Evolutionary conservation across 1,140 invertebrate species (phyloP).

Genomic region (Trichoplusia ni): DNA sequence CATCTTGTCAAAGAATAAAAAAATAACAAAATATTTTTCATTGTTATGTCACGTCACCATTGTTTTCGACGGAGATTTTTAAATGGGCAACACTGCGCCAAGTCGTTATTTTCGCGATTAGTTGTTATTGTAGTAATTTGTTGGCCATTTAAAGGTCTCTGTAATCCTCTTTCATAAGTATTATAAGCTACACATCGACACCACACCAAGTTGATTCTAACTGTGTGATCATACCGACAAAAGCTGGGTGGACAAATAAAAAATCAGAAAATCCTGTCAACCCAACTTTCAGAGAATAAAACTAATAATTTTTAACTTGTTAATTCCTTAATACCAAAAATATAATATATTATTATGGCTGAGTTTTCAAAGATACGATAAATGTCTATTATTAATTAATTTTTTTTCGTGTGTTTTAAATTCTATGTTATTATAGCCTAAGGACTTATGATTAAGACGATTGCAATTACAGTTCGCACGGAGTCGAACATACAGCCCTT

Average conservation of each 20-base stretch:
- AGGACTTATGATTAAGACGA: conserved; percentile 71
- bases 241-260: conserved; percentile 60
- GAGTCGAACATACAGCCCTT: conserved; percentile 46
- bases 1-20: conserved; percentile 20
- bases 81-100: conserved; percentile 17
- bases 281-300: conserved; percentile 56
- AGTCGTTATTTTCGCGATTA: not conserved
- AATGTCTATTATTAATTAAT: conserved; percentile 71
- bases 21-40: conserved; percentile 8
- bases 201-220: conserved; percentile 46
- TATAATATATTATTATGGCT: conserved; percentile 79
- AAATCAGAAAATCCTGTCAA: conserved; percentile 49
- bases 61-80: conserved; percentile 30
- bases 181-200: conserved; percentile 46
- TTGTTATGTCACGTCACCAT: conserved; percentile 34
- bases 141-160: conserved; percentile 12
- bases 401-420: conserved; percentile 59
- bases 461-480: conserved; percentile 78
- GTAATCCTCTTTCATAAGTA: conserved; percentile 13
- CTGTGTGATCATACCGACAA: conserved; percentile 40
- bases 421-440: conserved; percentile 73
- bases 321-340: conserved; percentile 76
- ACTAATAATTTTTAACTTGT: conserved; percentile 66
- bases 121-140: not conserved
- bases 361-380: conserved; percentile 76